These are phyloP conservation scores for Chouioia cunea DNA, from an alignment of 2,888 invertebrate species.

Conservation along the genomic window DNA sequence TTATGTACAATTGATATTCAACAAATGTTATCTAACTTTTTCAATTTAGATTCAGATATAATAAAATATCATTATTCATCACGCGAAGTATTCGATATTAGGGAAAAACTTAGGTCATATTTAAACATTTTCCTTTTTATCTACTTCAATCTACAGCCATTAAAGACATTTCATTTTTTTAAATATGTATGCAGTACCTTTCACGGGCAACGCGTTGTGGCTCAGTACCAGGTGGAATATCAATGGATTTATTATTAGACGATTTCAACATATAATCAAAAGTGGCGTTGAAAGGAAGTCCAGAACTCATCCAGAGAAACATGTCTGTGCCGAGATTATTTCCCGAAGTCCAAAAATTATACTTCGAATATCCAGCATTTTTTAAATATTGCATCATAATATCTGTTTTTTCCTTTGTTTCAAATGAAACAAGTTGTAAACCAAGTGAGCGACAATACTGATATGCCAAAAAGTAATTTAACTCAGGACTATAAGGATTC, in stretches of 20 bases:
- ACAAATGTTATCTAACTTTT: too few species aligned
- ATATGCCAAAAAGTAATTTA: conserved; percentile 89
- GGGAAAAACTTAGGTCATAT: too few species aligned
- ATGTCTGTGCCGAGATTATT: conserved; percentile 88
- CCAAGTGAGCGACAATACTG: conserved; percentile 90
- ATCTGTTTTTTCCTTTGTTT: conserved; percentile 88
- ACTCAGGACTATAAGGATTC: conserved; percentile 88
- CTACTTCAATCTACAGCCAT: too few species aligned
- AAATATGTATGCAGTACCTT: too few species aligned
- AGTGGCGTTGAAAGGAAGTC: conserved; percentile 88
- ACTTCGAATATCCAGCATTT: conserved; percentile 86
- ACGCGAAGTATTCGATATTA: too few species aligned
- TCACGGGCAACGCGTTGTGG: conserved; percentile 84
- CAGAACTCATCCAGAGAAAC: conserved; percentile 92
- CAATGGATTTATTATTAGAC: conserved; percentile 70
- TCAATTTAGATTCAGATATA: too few species aligned
- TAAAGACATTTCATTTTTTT: too few species aligned
- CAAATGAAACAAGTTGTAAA: conserved; percentile 86
- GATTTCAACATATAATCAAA: conserved; percentile 83
- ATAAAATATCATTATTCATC: too few species aligned
- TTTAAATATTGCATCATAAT: conserved; percentile 85
- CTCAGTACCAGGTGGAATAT: conserved; percentile 79
- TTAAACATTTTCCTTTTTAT: too few species aligned
- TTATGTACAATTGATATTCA: too few species aligned
- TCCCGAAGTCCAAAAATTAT: conserved; percentile 91